Conservation (phyloP, 2,113 vertebrate species). For the Melanostigma gelatinosum region DNA sequence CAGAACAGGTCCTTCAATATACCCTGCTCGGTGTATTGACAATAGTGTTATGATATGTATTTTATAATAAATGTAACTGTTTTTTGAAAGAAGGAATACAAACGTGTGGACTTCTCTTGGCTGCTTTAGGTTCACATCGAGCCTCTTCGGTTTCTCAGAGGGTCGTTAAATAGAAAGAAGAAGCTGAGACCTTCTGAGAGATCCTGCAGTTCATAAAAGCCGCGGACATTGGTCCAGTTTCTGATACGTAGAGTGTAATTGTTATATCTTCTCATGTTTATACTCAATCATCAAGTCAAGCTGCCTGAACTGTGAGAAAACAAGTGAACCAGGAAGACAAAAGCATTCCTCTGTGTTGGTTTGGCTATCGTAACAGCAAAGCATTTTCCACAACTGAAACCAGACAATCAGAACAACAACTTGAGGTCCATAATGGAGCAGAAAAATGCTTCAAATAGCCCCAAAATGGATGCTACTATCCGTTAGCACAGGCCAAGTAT, state of each 20-base stretch:
- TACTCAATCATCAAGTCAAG: slow-evolving; percentile 31
- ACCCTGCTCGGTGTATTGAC: too few species aligned
- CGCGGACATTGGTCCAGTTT: slow-evolving; percentile 9
- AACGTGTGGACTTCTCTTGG: too few species aligned
- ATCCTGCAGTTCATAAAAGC: slow-evolving; percentile 17
- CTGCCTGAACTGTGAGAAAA: slow-evolving; percentile 30
- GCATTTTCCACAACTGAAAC: slow-evolving; percentile 24
- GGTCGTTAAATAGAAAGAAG: background rate
- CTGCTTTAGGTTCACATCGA: too few species aligned
- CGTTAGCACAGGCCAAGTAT: slow-evolving; percentile 7
- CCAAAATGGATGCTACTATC: background rate
- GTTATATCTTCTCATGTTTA: slow-evolving; percentile 13
- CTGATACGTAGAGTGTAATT: slow-evolving; percentile 19
- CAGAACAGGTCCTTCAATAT: too few species aligned
- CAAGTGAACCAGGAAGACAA: background rate
- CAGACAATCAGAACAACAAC: slow-evolving; percentile 34
- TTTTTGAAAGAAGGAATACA: too few species aligned
- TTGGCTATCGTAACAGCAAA: background rate
- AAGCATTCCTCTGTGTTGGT: slow-evolving; percentile 1
- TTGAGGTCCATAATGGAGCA: slow-evolving; percentile 17
- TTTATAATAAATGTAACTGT: too few species aligned
- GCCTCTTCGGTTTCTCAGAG: too few species aligned
- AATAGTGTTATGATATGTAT: too few species aligned
- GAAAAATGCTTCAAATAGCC: slow-evolving; percentile 31
- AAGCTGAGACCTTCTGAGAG: background rate